Conservation (phyloP, 2,113 vertebrate genomes). For the Phyllopteryx taeniolatus region DNA sequence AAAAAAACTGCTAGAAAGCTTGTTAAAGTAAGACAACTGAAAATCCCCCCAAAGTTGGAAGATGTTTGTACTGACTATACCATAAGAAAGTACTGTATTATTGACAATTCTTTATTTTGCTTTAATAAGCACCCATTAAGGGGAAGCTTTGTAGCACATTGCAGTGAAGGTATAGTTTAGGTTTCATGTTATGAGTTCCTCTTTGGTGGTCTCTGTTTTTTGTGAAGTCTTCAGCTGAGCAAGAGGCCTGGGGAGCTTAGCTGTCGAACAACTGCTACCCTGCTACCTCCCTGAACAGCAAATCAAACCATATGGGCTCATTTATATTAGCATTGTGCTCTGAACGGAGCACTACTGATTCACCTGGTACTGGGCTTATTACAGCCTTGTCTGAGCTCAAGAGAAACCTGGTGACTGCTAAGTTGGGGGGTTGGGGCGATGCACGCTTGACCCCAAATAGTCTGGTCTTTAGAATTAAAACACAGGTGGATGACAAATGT, state of each 20-base stretch:
- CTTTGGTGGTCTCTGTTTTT: constrained; percentile 56
- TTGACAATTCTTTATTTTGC: constrained; percentile 18
- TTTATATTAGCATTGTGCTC: constrained; percentile 72
- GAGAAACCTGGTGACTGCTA: constrained; percentile 46
- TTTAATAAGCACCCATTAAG: constrained; percentile 32
- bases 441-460: constrained; percentile 38
- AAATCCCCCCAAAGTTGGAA: background rate
- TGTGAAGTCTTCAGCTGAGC: constrained; percentile 23
- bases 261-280: constrained; percentile 32
- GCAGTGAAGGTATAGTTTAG: constrained; percentile 31
- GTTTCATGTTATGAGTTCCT: constrained; percentile 53
- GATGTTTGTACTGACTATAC: background rate
- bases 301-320: constrained; percentile 76
- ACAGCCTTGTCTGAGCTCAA: constrained; percentile 51
- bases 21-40: background rate
- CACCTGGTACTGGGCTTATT: constrained; percentile 56
- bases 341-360: constrained; percentile 60
- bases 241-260: constrained; percentile 23
- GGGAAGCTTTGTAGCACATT: constrained; percentile 18
- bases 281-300: constrained; percentile 51
- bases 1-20: background rate
- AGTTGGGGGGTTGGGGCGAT: constrained; percentile 17
- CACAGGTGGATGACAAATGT: background rate
- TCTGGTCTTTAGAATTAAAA: constrained; percentile 11
- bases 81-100: background rate